These are phyloP conservation scores for Grantiella picta DNA, from an alignment of 2,113 vertebrate species.

Conservation along the genomic window DNA sequence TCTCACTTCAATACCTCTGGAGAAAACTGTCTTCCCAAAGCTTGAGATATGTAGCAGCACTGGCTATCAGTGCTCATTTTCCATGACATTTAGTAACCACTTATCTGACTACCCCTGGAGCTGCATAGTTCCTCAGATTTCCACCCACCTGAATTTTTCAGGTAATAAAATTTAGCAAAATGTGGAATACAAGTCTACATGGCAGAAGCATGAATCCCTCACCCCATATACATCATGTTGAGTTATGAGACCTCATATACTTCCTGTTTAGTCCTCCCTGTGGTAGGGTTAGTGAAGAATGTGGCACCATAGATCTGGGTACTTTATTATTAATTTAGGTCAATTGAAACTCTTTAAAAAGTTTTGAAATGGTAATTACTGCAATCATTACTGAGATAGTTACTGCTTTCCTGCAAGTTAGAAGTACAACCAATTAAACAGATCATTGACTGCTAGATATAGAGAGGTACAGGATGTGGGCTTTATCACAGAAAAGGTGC, in stretches of 20 bases:
- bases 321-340: slow-evolving; percentile 10
- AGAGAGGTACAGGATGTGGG: neutral
- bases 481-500: neutral
- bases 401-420: neutral
- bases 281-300: neutral
- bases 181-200: neutral
- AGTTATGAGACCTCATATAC: neutral
- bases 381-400: neutral
- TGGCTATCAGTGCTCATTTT: neutral
- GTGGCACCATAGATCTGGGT: neutral
- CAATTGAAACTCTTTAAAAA: neutral
- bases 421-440: neutral
- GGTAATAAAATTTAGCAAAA: neutral
- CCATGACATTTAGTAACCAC: neutral
- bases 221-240: neutral
- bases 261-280: neutral
- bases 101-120: neutral
- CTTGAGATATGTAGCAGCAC: neutral
- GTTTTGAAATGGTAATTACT: slow-evolving; percentile 19
- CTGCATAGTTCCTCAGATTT: neutral
- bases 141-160: neutral
- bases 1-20: neutral
- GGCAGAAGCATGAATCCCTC: neutral
- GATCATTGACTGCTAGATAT: neutral
- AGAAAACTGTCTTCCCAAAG: neutral